Evolutionary conservation across 2,888 invertebrate genomes (phyloP).

Genomic region (Lomographa bimaculata): DNA sequence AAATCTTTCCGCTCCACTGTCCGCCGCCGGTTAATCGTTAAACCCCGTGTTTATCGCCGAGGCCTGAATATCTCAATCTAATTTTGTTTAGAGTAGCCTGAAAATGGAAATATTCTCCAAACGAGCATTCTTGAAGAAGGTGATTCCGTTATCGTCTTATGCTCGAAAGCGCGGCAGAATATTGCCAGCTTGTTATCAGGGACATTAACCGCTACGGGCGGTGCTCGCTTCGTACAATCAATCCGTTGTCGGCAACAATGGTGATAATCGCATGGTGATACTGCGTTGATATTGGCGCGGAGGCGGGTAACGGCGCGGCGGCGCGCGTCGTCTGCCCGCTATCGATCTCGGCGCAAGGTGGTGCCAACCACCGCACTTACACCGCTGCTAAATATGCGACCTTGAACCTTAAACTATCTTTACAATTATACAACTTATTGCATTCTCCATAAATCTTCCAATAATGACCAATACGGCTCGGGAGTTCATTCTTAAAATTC

Average conservation of each 20-base stretch:
- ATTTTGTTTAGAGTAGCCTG: constrained; percentile 12
- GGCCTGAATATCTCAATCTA: constrained; percentile 28
- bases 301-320: constrained; percentile 61
- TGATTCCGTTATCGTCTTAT: constrained; percentile 11
- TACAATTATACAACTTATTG: no score
- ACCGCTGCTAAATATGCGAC: constrained; percentile 62
- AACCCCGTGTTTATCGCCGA: constrained; percentile 44
- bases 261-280: constrained; percentile 59
- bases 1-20: constrained; percentile 49
- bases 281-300: constrained; percentile 46
- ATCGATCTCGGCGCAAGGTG: constrained; percentile 72
- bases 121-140: constrained; percentile 7
- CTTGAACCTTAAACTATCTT: constrained; percentile 71
- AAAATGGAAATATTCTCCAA: constrained; percentile 12
- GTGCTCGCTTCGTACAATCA: constrained; percentile 38
- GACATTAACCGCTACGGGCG: constrained; percentile 42
- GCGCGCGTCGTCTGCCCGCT: constrained; percentile 71
- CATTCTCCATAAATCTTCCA: no score
- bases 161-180: constrained; percentile 6
- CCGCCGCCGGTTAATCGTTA: constrained; percentile 46
- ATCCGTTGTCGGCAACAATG: constrained; percentile 42
- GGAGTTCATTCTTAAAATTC: no score
- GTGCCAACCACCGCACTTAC: constrained; percentile 61
- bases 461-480: no score
- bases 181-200: constrained; percentile 43